Evolutionary conservation across 2,888 invertebrate species (phyloP).

Genomic region (Rhynchonema sp.): DNA sequence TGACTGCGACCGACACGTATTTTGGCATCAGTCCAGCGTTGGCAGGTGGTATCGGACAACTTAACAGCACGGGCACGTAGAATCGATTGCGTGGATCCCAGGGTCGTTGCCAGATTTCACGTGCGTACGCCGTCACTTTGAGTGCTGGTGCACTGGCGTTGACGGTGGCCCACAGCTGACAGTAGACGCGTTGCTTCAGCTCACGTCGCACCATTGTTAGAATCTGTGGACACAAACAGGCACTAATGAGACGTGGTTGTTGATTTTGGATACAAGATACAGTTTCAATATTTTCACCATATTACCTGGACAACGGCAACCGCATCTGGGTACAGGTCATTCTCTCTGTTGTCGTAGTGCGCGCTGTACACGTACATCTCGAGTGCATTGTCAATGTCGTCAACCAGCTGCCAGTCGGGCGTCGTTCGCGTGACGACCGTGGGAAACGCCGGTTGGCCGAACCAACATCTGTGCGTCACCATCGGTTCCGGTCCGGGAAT

Average conservation of each 20-base stretch:
- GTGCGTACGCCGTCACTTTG: not conserved
- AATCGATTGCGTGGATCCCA: slow-evolving; percentile 25
- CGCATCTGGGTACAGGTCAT: slow-evolving; percentile 8
- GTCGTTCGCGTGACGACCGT: not conserved
- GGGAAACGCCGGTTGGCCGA: not conserved
- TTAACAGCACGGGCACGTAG: slow-evolving; percentile 15
- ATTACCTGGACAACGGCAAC: not conserved
- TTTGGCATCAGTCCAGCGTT: not conserved
- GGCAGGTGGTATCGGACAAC: slow-evolving; percentile 16
- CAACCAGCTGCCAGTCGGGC: slow-evolving; percentile 9
- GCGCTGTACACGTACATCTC: slow-evolving; percentile 15
- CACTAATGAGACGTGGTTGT: too few species aligned
- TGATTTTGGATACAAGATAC: too few species aligned
- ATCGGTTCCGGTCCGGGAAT: not conserved
- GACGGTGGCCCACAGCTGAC: not conserved
- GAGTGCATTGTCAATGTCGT: not conserved
- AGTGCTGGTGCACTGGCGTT: not conserved
- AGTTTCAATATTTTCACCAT: too few species aligned
- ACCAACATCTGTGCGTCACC: not conserved
- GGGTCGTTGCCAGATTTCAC: slow-evolving; percentile 25
- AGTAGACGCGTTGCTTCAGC: not conserved
- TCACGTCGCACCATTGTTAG: slow-evolving; percentile 4
- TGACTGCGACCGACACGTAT: not conserved
- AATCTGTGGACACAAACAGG: too few species aligned
- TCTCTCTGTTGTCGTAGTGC: slow-evolving; percentile 14